A percentile compares a stretch with the other conserved stretches of the same genome.
Conservation (phyloP, 2,113 vertebrate species). For the Dunckerocampus dactyliophorus region DNA sequence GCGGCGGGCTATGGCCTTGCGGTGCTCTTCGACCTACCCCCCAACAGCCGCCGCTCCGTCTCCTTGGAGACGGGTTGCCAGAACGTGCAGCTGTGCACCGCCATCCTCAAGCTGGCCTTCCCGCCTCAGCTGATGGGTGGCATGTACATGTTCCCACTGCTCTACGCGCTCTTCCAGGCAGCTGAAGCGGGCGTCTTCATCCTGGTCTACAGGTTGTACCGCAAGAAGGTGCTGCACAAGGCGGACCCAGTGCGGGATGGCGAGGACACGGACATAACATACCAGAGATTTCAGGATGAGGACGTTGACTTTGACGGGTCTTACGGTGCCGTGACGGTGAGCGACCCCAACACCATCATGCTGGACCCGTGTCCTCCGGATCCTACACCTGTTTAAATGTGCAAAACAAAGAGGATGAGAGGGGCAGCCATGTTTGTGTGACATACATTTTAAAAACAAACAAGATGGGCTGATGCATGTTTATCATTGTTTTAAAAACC, state of each 20-base stretch:
- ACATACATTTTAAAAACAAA: background rate
- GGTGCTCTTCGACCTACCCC: constrained; percentile 80
- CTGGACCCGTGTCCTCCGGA: constrained; percentile 71
- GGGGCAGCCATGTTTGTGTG: background rate
- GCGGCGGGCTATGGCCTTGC: constrained; percentile 89
- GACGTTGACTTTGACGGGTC: constrained; percentile 78
- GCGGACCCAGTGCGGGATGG: constrained; percentile 73
- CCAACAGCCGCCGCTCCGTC: constrained; percentile 85
- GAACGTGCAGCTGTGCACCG: constrained; percentile 96
- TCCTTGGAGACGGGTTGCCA: constrained; percentile 95
- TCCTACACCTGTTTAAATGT: constrained; percentile 63
- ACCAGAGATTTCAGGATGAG: constrained; percentile 89
- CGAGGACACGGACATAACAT: constrained; percentile 84
- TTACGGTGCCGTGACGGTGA: constrained; percentile 82
- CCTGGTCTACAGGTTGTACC: constrained; percentile 84
- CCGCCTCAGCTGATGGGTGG: constrained; percentile 86
- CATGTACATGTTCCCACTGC: constrained; percentile 97
- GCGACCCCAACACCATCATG: constrained; percentile 71
- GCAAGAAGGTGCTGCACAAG: constrained; percentile 81
- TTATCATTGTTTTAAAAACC: constrained; percentile 12
- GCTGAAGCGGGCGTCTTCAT: constrained; percentile 91
- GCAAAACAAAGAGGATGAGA: background rate
- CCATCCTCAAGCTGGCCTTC: constrained; percentile 94
- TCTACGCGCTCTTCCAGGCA: constrained; percentile 93
- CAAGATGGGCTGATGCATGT: constrained; percentile 7